Percentiles rank a stretch among this genome's conserved stretches.
phyloP scores from a whole-genome alignment of 2,797 vertebrate genomes.

The Sebastes trivittatus region DNA sequence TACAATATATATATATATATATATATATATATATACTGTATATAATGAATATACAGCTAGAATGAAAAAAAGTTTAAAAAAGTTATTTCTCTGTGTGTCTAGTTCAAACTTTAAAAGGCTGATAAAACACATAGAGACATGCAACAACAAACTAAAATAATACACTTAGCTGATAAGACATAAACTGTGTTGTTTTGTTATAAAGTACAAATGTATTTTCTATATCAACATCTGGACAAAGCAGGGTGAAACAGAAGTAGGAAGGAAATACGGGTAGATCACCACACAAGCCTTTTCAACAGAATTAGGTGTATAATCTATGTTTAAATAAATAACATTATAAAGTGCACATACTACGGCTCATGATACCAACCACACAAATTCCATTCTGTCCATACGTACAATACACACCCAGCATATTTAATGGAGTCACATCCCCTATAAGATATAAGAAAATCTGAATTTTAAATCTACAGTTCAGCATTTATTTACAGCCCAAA shows the following conservation, averaged over 20 bases:
- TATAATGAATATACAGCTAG: conserved; percentile 18
- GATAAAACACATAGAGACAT: conserved; percentile 44
- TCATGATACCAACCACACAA: conserved; percentile 43
- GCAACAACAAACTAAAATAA: conserved; percentile 33
- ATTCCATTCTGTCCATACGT: conserved; percentile 36
- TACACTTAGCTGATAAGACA: conserved; percentile 72
- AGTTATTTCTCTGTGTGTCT: conserved; percentile 10
- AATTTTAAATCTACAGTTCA: conserved; percentile 5
- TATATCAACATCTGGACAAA: conserved; percentile 44
- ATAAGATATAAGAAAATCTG: background rate
- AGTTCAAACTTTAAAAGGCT: conserved; percentile 29
- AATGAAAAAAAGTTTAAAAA: conserved; percentile 27
- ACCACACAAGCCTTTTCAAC: conserved; percentile 36
- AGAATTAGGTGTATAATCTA: conserved; percentile 34
- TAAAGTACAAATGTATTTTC: conserved; percentile 56
- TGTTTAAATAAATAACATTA: conserved; percentile 66
- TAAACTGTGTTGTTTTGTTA: conserved; percentile 52
- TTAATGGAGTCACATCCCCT: background rate
- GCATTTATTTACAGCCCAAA: conserved; percentile 45
- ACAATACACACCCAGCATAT: conserved; percentile 3
- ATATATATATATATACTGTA: too few relatives aligned
- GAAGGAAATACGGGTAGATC: background rate
- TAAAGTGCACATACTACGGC: conserved; percentile 78
- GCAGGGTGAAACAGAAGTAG: conserved; percentile 31
- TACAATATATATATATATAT: background rate